Base-by-base conservation (phyloP, 2,888 invertebrate species). In the Rapana venosa region DNA sequence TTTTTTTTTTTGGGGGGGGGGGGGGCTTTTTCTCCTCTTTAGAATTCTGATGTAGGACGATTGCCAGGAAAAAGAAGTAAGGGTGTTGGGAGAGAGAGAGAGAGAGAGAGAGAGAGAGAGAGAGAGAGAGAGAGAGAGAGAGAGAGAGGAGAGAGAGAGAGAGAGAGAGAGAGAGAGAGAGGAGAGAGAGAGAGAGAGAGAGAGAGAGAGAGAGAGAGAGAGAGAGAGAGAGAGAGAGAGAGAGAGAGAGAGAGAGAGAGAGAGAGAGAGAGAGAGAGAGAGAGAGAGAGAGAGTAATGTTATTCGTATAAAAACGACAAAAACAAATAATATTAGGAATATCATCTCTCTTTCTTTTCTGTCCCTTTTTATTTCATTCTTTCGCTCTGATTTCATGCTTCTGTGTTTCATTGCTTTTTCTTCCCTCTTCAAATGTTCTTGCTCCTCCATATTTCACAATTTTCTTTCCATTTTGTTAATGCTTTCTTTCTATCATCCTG, bases 131-230 rank as follows among this genome's bases (percentile, higher is more conserved):
- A 26, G 32, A 17, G 79, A 15, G 20, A 32, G 77, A 79, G 35
- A 35, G 35, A 79, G 35, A 35, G 79, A 79, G 35, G 35, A 22
- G 30, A 74, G 74, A n/a, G 30, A 74, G 30, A n/a, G 74, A n/a
- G n/a, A 26, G 26, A n/a, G 26, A 11, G 26, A n/a, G 30, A 74
- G 30, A n/a, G n/a, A 26, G 30, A 74, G 30, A 26, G 2, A n/a
- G 2, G 74, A 30, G 30, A n/a, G 13, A 26, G n/a, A 22, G 70
- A 70, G 79, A 88, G 88, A 88, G 47, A 79, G 88, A 58, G 58
- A 81, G 58, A 58, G 79, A 58, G 61, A 81, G 6, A 35, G 81
- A 32, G 58, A 32, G 81, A 61, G 30, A 26, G 79, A 30, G n/a
- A 30, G 30, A n/a, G 30, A n/a, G 74, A 74, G 30, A 74, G 74